phyloP scores from a whole-genome alignment of 2,888 invertebrate genomes.

The Timema podura region DNA sequence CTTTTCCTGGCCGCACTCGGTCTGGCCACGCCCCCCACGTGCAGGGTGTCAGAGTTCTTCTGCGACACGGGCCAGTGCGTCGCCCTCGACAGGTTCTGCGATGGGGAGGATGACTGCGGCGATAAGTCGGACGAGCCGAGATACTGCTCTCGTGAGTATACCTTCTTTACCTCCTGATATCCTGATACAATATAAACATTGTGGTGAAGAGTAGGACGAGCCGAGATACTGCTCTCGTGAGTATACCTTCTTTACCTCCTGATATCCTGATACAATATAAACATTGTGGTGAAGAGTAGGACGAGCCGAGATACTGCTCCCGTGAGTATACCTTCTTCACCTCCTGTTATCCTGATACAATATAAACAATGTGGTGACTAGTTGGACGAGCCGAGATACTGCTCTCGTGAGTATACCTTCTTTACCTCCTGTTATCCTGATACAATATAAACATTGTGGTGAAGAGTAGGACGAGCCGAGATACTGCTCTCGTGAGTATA shows the following conservation, averaged over 20 bases:
- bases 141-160: constrained; percentile 68
- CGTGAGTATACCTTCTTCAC: constrained; percentile 55
- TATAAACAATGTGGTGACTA: constrained; percentile 62
- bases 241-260: constrained; percentile 41
- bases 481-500: constrained; percentile 67
- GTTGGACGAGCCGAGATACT: constrained; percentile 69
- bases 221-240: constrained; percentile 71
- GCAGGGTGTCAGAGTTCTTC: constrained; percentile 57
- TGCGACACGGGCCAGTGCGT: constrained; percentile 63
- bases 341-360: no score
- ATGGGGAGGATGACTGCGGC: constrained; percentile 71
- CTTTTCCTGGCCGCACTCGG: constrained; percentile 17
- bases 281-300: constrained; percentile 71
- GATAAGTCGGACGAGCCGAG: constrained; percentile 74
- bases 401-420: constrained; percentile 51
- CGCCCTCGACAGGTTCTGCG: constrained; percentile 69
- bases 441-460: constrained; percentile 52
- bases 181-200: constrained; percentile 44
- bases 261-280: no score
- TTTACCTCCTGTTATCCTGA: no score
- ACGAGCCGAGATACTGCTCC: constrained; percentile 70
- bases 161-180: background rate
- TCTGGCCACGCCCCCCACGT: constrained; percentile 35
- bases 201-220: constrained; percentile 74
- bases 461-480: constrained; percentile 74